Base-by-base conservation (phyloP, 2,888 invertebrate genomes). In the Amphiduros pacificus region DNA sequence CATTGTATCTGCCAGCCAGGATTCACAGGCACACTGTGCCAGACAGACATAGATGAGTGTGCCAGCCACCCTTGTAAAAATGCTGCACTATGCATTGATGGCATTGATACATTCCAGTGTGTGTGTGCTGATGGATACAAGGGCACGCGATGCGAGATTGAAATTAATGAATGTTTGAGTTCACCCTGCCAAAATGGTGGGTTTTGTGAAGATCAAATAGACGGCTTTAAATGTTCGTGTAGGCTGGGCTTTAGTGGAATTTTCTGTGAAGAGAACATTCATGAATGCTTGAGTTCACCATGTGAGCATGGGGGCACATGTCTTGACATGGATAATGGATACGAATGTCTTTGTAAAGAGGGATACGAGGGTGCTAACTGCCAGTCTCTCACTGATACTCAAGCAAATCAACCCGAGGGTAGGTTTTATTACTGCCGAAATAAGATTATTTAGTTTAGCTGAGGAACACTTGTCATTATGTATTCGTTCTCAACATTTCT, bases 71-170 rank as follows among this genome's bases (percentile, higher is more conserved):
- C 44, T 6, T 44, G 44, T 44, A n/a, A 44, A 44, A 44, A 44
- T 44, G 5, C 44, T 17, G 44, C 20, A 44, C 20, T 20, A 44
- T 44, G 44, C n/a, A 9, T 22, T 5, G 44, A 44, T n/a, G 6
- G n/a, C n/a, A 22, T 44, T 4, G n/a, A 5, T 22, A 20, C 44
- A 11, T 44, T 44, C 44, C 6, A 17, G 2, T 96, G 95, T 80
- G 89, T 89, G 72, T 95, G 95, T 76, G 92, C 92, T 0, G 86
- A 88, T 4, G 88, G 88, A 58, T 93, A 88, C 85, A 86, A 81
- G 36, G 93, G 92, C 56, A 87, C 87, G 75, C 89, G 91, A 84
- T 94, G 93, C 82, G 86, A 89, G 51, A 41, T 44, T 4, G 22
- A 44, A 6, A 44, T 17, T 4, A 17, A 44, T n/a, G 44, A 44